Percentiles rank a stretch among this genome's conserved stretches.
Conservation (phyloP, 37 sponge, comb jelly and placozoan species). For the Trichoplax adhaerens region DNA sequence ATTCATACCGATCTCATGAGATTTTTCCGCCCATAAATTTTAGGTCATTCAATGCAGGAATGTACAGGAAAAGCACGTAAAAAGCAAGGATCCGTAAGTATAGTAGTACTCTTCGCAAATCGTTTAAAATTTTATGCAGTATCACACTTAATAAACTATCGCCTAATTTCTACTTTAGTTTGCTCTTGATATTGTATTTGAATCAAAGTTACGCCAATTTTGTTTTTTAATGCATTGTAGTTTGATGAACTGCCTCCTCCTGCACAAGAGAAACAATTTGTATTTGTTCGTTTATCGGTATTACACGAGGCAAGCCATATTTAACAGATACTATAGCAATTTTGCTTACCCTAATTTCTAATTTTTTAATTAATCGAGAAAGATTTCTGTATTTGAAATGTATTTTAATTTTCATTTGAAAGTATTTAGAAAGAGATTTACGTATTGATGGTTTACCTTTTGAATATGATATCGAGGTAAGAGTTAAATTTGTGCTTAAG, state of each 20-base stretch:
- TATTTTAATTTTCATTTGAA: not conserved
- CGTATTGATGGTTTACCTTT: slow-evolving; percentile 60
- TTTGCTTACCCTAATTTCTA: slow-evolving; percentile 1
- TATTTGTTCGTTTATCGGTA: slow-evolving; percentile 71
- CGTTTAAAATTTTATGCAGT: not conserved
- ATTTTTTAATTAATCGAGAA: not conserved
- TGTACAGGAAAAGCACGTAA: slow-evolving; percentile 64
- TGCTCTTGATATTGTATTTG: not conserved
- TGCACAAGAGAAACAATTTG: slow-evolving; percentile 66
- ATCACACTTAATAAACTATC: too few species aligned
- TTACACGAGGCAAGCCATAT: slow-evolving; percentile 53
- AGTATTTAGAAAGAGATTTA: slow-evolving; percentile 85
- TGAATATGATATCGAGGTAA: slow-evolving; percentile 66
- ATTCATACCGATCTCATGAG: too few species aligned
- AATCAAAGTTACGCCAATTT: not conserved
- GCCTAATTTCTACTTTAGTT: too few species aligned
- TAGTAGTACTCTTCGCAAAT: not conserved
- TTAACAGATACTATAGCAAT: too few species aligned
- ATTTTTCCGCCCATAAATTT: not conserved
- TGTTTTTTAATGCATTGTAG: slow-evolving; percentile 3
- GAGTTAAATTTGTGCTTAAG: too few species aligned
- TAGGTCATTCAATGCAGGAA: slow-evolving; percentile 71
- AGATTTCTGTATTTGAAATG: not conserved
- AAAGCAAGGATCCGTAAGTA: slow-evolving; percentile 39
- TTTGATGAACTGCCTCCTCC: slow-evolving; percentile 38